These are phyloP conservation scores for Xyrichtys novacula DNA, from an alignment of 2,797 vertebrate species.

Conservation along the genomic window DNA sequence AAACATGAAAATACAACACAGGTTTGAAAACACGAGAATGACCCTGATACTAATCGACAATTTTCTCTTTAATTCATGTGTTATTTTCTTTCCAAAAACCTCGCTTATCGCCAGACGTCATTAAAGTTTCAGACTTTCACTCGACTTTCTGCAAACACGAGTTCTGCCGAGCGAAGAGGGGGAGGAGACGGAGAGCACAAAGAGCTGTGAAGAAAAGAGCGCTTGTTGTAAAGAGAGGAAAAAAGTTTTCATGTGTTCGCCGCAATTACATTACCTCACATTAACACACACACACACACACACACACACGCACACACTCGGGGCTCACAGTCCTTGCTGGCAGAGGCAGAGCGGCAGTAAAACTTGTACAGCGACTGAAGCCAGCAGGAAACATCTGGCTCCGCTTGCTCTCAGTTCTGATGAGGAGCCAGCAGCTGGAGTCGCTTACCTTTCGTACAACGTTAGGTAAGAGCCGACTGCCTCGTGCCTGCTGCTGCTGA, in stretches of 20 bases:
- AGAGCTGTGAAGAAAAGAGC: neutral
- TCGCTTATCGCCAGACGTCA: conserved; percentile 1
- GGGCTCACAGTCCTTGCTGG: conserved; percentile 17
- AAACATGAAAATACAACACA: neutral
- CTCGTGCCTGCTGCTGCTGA: conserved; percentile 13
- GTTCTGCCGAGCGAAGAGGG: neutral
- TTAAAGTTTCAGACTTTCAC: conserved; percentile 9
- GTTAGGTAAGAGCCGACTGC: conserved; percentile 40
- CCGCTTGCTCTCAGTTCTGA: conserved; percentile 47
- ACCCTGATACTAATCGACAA: neutral
- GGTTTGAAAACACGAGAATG: neutral
- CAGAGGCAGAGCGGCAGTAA: conserved; percentile 34
- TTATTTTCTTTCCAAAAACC: neutral
- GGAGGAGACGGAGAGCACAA: neutral
- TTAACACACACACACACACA: conserved; percentile 7
- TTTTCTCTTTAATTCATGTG: neutral
- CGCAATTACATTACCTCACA: conserved; percentile 34
- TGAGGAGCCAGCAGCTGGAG: conserved; percentile 54
- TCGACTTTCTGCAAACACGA: neutral
- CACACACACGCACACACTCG: conserved; percentile 10
- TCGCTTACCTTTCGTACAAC: conserved; percentile 44
- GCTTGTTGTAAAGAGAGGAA: conserved; percentile 9
- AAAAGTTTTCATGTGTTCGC: conserved; percentile 25
- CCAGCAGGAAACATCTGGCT: conserved; percentile 72
- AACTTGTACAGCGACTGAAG: conserved; percentile 23